phyloP scores from a whole-genome alignment of 1,140 invertebrate species.

The Saxidomus purpurata region DNA sequence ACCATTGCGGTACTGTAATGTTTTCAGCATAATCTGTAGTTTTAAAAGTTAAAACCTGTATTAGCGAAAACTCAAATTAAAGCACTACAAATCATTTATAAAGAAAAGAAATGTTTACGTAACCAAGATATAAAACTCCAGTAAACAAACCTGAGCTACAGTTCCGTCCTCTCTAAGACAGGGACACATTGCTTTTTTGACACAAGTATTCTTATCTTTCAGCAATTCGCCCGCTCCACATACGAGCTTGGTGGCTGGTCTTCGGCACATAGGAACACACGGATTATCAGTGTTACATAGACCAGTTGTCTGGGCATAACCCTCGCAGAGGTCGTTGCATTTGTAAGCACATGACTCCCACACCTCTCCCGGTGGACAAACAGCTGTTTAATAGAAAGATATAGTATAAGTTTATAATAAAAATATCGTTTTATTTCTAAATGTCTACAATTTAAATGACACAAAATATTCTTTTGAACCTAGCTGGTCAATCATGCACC shows the following conservation, averaged over 20 bases:
- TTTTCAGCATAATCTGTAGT: too few relatives aligned
- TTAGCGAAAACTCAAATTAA: too few relatives aligned
- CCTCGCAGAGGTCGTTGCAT: constrained; percentile 76
- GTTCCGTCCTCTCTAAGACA: constrained; percentile 77
- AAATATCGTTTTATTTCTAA: too few relatives aligned
- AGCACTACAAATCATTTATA: too few relatives aligned
- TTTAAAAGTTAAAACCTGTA: too few relatives aligned
- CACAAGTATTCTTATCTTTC: constrained; percentile 70
- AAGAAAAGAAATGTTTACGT: too few relatives aligned
- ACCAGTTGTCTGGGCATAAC: constrained; percentile 53
- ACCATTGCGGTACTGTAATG: too few relatives aligned
- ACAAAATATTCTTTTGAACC: background rate
- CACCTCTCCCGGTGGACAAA: constrained; percentile 69
- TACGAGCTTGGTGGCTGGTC: background rate
- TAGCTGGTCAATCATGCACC: too few relatives aligned
- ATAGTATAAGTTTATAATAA: background rate
- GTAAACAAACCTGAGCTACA: constrained; percentile 69
- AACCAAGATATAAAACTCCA: too few relatives aligned
- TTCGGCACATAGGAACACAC: constrained; percentile 74
- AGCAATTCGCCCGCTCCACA: constrained; percentile 68
- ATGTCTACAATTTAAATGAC: too few relatives aligned
- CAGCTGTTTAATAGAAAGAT: constrained; percentile 50
- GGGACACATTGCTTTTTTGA: constrained; percentile 73
- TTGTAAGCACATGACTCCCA: constrained; percentile 75
- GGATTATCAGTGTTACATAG: constrained; percentile 66